Conservation (phyloP, 2,113 vertebrate genomes). For the Micromys minutus region DNA sequence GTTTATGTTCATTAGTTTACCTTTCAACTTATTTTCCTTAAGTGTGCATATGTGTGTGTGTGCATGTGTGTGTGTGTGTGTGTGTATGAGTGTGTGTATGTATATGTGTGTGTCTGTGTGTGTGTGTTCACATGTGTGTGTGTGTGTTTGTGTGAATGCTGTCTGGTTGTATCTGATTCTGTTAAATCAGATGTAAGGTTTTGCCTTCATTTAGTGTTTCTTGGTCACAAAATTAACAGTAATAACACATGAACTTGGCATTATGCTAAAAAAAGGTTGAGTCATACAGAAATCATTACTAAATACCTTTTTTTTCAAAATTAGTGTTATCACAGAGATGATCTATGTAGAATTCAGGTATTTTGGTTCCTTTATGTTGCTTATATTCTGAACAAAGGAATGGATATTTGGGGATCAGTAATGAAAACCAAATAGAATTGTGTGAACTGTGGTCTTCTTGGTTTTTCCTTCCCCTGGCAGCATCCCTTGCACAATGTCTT, state of each 20-base stretch:
- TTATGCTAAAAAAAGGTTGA: neutral
- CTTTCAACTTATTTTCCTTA: neutral
- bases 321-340: neutral
- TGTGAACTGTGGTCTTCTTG: constrained; percentile 80
- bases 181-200: neutral
- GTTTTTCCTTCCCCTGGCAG: constrained; percentile 1
- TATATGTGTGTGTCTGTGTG: neutral
- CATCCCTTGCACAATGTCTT: constrained; percentile 50
- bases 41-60: neutral
- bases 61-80: neutral
- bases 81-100: neutral
- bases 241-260: neutral
- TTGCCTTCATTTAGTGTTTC: neutral
- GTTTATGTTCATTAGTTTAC: neutral
- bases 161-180: neutral
- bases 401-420: neutral
- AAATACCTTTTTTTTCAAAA: constrained; percentile 31
- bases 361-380: neutral
- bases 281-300: neutral
- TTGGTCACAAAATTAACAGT: neutral
- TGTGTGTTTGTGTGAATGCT: neutral
- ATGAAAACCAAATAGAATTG: constrained; percentile 59
- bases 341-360: neutral
- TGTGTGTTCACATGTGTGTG: neutral
- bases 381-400: no score